Evolutionary conservation across 2,888 invertebrate species (phyloP), one percentile per base, ranked within the genome.

Genomic region (Plagodis dolabraria): DNA sequence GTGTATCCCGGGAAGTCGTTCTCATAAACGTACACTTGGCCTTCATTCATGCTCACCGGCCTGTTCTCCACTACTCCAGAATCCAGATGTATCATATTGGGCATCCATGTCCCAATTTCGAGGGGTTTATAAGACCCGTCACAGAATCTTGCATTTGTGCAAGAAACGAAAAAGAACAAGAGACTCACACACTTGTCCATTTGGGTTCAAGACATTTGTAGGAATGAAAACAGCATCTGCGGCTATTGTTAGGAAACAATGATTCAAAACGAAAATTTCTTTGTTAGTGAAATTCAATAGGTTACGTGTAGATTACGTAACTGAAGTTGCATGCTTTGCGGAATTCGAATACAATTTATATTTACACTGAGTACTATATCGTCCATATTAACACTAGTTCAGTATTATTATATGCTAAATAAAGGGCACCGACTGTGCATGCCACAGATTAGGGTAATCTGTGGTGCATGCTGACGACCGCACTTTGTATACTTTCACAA

Each of bases 21-120:
- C 44, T 89, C 89, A 64, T 91, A 91, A 7, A 90, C 87, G 65
- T 89, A 89, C 11, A 84, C 65, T 62, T 88, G 89, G 0, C 90
- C 91, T 60, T 89, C 87, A 34, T 51, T 77, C 22, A 85, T 77
- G 0, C 83, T 73, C 0, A 86, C 83, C 0, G 91, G 85, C 0
- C 71, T 74, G 70, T 83, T 89, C 34, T 90, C 89, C 0, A 90
- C 82, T 0, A 85, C 84, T 0, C 84, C 87, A 0, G 90, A 83
- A 63, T 90, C 89, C 71, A 91, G 67, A 46, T 85, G 87, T 12
- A 69, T 71, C 5, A 86, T 69, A 22, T 78, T 64, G 50, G 74
- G 64, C 10, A 60, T 68, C 90, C 90, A 91, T 42, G 70, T 57
- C 0, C 91, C 91, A 0, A 85, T 52, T 70, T 91, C 90, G 0